These are phyloP conservation scores for Desoria tigrina DNA, from an alignment of 2,888 invertebrate genomes.

Conservation along the genomic window DNA sequence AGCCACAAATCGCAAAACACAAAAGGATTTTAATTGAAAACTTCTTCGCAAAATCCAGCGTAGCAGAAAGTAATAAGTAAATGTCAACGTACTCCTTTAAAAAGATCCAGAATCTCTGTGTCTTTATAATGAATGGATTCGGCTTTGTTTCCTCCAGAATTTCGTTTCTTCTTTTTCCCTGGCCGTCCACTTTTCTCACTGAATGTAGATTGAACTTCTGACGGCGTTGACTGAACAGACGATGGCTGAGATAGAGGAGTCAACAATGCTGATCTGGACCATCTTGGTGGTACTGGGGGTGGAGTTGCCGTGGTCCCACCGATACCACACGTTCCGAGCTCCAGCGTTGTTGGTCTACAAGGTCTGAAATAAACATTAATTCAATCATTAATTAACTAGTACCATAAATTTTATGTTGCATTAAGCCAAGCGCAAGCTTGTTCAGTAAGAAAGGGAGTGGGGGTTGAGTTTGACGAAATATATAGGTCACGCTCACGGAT, in stretches of 20 bases:
- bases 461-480: background rate
- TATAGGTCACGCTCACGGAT: background rate
- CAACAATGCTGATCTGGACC: constrained; percentile 51
- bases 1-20: background rate
- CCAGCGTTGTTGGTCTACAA: constrained; percentile 52
- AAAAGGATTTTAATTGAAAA: background rate
- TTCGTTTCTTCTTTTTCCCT: constrained; percentile 50
- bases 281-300: constrained; percentile 52
- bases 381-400: too few relatives aligned
- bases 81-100: constrained; percentile 51
- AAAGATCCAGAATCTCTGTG: constrained; percentile 52
- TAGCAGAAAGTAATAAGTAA: background rate
- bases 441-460: too few relatives aligned
- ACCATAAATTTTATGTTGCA: too few relatives aligned
- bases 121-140: constrained; percentile 54
- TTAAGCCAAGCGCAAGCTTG: too few relatives aligned
- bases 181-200: constrained; percentile 50
- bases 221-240: constrained; percentile 52
- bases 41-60: background rate
- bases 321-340: constrained; percentile 43
- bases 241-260: constrained; percentile 50
- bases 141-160: constrained; percentile 47
- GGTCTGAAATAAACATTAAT: constrained; percentile 29
- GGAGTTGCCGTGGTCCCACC: constrained; percentile 42
- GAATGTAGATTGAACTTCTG: constrained; percentile 52